Conservation (phyloP, 1,140 invertebrate species). For the Apolygus lucorum region DNA sequence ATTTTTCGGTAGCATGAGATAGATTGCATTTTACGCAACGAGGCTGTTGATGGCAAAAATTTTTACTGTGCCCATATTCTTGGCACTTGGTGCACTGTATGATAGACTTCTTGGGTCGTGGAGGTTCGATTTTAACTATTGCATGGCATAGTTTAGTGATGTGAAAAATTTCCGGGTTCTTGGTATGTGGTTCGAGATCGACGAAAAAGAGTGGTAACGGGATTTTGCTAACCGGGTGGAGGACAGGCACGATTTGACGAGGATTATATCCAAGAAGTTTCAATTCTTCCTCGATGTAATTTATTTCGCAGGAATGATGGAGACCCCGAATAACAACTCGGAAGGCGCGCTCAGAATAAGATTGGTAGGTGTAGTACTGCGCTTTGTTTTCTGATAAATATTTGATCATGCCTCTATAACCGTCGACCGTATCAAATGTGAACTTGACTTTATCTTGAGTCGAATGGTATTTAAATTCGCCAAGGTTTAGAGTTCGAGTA, state of each 20-base stretch:
- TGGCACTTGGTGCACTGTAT: conserved; percentile 38
- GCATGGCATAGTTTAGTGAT: conserved; percentile 34
- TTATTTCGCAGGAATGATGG: conserved; percentile 33
- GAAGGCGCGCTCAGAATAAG: conserved; percentile 36
- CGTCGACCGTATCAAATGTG: not conserved
- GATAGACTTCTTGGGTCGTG: conserved; percentile 28
- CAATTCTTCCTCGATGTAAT: conserved; percentile 34
- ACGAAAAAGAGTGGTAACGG: conserved; percentile 37
- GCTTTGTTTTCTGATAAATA: no score
- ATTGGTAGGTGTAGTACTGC: no score
- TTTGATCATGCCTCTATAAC: not conserved
- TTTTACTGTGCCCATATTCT: conserved; percentile 38
- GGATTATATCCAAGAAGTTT: conserved; percentile 15
- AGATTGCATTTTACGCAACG: conserved; percentile 39
- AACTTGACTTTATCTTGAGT: not conserved
- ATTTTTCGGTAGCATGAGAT: conserved; percentile 37
- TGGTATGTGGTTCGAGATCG: conserved; percentile 35
- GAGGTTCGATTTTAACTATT: conserved; percentile 35
- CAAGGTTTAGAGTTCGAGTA: not conserved
- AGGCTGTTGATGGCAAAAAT: conserved; percentile 26
- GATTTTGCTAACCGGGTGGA: conserved; percentile 27
- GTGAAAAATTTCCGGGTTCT: conserved; percentile 38
- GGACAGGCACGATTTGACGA: not conserved
- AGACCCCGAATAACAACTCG: conserved; percentile 36
- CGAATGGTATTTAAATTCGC: not conserved